Conservation (phyloP, 2,113 vertebrate species). For the Colinus virginianus region DNA sequence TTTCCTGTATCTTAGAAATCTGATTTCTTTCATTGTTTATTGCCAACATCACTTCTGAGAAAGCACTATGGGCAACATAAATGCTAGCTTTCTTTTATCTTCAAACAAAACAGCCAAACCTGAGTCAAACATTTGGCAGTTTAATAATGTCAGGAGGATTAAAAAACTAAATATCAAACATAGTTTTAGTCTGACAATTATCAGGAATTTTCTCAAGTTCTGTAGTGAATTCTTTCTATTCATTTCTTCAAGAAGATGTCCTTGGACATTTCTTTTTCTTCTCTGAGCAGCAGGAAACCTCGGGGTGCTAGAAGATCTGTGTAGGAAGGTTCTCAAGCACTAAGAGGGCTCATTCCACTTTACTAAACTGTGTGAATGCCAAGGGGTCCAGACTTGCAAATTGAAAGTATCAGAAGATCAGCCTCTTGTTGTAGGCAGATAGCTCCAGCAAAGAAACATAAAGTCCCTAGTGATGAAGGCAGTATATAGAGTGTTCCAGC, state of each 20-base stretch:
- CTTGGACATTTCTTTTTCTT: background rate
- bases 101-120: background rate
- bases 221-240: background rate
- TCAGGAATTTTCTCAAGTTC: background rate
- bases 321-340: background rate
- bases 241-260: background rate
- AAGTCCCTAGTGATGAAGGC: background rate
- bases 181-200: background rate
- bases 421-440: background rate
- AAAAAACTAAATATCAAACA: background rate
- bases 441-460: background rate
- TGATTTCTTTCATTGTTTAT: background rate
- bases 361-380: background rate
- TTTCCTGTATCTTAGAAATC: background rate
- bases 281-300: background rate
- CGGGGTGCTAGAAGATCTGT: background rate
- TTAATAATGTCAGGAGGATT: background rate
- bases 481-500: fast-evolving
- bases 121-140: background rate
- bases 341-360: background rate
- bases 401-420: background rate
- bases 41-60: background rate
- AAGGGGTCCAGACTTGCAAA: background rate
- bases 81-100: background rate
- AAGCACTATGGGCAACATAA: background rate